These are phyloP conservation scores for Cheilosia soror DNA, from an alignment of 2,888 invertebrate species.

Conservation along the genomic window DNA sequence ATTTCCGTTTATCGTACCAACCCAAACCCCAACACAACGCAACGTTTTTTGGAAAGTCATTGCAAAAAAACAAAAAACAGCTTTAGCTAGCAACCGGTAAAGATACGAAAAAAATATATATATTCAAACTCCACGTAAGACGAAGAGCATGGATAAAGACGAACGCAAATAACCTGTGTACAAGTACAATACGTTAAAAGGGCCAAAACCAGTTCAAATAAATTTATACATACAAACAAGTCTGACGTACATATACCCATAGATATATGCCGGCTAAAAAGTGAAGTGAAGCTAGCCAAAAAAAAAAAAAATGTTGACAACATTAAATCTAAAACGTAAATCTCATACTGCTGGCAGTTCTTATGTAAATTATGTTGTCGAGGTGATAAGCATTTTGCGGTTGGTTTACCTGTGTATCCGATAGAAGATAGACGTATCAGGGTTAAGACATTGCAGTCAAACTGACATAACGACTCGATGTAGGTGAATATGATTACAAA, in stretches of 20 bases:
- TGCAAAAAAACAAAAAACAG: neutral
- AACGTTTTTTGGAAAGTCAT: neutral
- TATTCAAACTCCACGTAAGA: neutral
- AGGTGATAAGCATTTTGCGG: neutral
- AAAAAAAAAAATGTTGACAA: neutral
- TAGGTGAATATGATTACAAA: neutral
- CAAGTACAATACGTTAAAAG: neutral
- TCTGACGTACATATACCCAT: neutral
- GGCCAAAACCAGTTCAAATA: slow-evolving; percentile 11
- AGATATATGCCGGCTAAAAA: neutral
- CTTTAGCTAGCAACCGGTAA: neutral
- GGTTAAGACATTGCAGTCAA: neutral
- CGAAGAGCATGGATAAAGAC: neutral
- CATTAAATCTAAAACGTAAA: neutral
- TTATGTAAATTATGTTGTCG: slow-evolving; percentile 1
- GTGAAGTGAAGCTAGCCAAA: neutral
- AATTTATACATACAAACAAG: neutral
- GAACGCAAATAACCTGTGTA: slow-evolving; percentile 5
- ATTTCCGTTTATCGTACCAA: neutral
- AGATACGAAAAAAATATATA: neutral
- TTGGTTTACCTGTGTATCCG: neutral
- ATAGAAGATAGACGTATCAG: neutral
- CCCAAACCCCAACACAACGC: neutral
- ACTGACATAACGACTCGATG: neutral
- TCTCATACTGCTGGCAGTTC: neutral